Evolutionary conservation across 2,797 vertebrate species (phyloP).

Genomic region (Nyctalus aviator): DNA sequence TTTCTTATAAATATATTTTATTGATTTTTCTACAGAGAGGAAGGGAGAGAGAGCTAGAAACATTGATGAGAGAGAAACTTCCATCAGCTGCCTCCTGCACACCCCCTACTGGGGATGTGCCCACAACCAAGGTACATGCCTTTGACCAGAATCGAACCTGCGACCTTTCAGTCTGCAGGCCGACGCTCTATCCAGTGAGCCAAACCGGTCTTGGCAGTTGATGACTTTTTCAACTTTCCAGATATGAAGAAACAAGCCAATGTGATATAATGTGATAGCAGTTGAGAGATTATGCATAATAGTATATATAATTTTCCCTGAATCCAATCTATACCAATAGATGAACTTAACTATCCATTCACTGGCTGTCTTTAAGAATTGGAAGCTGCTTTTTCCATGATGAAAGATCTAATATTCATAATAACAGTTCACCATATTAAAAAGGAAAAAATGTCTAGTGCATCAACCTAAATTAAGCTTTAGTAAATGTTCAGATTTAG

Average conservation of each 20-base stretch:
- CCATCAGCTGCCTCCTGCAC: no score
- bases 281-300: not conserved
- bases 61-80: no score
- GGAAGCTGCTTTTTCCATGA: constrained; percentile 74
- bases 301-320: not conserved
- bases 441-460: constrained; percentile 81
- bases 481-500: constrained; percentile 83
- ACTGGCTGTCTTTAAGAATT: constrained; percentile 63
- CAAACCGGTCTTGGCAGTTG: not conserved
- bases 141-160: no score
- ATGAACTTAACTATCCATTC: constrained; percentile 63
- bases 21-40: no score
- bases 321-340: constrained; percentile 55
- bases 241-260: constrained; percentile 55
- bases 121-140: no score
- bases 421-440: constrained; percentile 80
- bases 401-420: constrained; percentile 83
- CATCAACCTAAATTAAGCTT: constrained; percentile 85
- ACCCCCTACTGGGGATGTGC: no score
- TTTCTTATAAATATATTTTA: not conserved
- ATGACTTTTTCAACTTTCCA: constrained; percentile 60
- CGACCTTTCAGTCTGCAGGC: no score
- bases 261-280: constrained; percentile 43
- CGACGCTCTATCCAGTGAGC: no score
- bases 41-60: no score